Conservation (phyloP, 2,113 vertebrate species). For the Dipodomys ordii region DNA sequence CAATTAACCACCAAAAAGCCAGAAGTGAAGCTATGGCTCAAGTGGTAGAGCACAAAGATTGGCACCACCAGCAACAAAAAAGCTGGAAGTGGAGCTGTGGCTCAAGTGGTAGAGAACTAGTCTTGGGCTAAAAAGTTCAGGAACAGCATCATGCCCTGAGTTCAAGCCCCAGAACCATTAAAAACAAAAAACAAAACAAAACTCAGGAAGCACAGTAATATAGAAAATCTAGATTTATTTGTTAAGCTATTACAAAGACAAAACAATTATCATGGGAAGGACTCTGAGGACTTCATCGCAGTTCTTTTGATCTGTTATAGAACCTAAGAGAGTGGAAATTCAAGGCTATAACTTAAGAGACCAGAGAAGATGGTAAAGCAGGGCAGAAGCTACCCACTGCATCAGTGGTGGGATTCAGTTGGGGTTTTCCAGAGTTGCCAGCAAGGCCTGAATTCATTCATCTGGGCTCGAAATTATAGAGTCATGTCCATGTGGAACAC, state of each 20-base stretch:
- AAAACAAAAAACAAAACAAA: slow-evolving; percentile 44
- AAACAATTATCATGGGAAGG: slow-evolving; percentile 68
- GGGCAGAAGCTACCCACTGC: slow-evolving; percentile 47
- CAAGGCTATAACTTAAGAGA: slow-evolving; percentile 27
- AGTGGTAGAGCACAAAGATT: no score
- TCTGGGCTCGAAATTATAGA: slow-evolving; percentile 34
- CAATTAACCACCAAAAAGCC: no score
- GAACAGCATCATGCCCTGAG: no score
- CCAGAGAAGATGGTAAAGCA: background rate
- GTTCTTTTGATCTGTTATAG: slow-evolving; percentile 65
- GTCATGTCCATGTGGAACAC: background rate
- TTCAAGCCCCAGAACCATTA: no score
- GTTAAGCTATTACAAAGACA: slow-evolving; percentile 85
- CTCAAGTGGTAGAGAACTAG: no score
- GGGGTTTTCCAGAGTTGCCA: background rate
- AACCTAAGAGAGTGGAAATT: slow-evolving; percentile 57
- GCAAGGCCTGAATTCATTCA: slow-evolving; percentile 54
- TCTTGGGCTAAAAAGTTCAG: no score
- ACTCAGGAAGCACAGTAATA: slow-evolving; percentile 71
- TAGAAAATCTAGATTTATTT: slow-evolving; percentile 90
- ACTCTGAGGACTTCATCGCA: slow-evolving; percentile 54
- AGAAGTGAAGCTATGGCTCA: no score
- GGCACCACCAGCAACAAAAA: no score
- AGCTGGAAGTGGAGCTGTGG: no score
- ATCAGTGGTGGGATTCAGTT: background rate